A percentile compares a stretch with the other conserved stretches of the same genome.
phyloP scores from a whole-genome alignment of 2,113 vertebrate species.

The Macroglossus sobrinus region DNA sequence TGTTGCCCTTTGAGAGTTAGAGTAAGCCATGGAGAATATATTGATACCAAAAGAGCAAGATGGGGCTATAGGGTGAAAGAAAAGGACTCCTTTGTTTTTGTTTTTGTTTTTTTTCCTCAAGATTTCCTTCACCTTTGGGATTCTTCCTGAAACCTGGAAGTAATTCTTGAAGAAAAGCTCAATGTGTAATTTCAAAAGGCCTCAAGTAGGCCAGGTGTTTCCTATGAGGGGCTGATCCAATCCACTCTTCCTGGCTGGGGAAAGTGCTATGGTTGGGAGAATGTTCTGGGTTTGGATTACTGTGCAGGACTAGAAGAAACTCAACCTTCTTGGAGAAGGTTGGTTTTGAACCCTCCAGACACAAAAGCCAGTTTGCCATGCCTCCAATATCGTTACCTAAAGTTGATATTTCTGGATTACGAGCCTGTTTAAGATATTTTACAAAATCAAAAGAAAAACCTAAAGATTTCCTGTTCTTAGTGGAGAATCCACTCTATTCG shows the following conservation, averaged over 20 bases:
- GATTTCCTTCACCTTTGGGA: neutral
- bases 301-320: neutral
- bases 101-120: neutral
- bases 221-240: neutral
- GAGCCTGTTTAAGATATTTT: neutral
- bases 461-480: neutral
- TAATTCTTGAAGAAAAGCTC: neutral
- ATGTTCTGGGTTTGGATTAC: neutral
- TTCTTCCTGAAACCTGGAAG: neutral
- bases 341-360: neutral
- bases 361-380: neutral
- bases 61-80: neutral
- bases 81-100: neutral
- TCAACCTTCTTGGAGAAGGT: neutral
- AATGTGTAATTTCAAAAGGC: neutral
- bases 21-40: neutral
- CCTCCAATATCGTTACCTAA: neutral
- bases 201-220: neutral
- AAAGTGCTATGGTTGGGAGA: neutral
- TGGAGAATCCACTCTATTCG: neutral
- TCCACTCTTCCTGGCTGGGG: neutral
- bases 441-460: neutral
- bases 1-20: neutral
- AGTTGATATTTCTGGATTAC: neutral
- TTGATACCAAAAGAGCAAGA: neutral